These are phyloP conservation scores for Glomeris marginata DNA, from an alignment of 2,888 invertebrate genomes.

Conservation along the genomic window DNA sequence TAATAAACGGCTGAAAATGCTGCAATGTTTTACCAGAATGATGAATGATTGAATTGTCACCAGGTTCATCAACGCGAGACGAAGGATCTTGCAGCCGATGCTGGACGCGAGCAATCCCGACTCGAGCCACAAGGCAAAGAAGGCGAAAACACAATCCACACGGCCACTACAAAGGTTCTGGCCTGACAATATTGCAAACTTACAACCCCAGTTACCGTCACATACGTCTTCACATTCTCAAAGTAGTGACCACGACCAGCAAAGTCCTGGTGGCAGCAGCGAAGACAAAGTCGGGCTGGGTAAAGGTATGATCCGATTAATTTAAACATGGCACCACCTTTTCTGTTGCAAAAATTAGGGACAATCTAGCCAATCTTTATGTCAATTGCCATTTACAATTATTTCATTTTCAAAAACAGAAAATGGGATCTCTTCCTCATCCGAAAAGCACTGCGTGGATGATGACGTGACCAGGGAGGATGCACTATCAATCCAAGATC, in stretches of 20 bases:
- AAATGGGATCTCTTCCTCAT: too few relatives aligned
- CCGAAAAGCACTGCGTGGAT: too few relatives aligned
- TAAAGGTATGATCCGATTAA: too few relatives aligned
- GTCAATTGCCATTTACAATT: too few relatives aligned
- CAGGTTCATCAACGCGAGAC: constrained; percentile 77
- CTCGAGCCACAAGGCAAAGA: constrained; percentile 32
- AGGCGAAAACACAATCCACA: constrained; percentile 31
- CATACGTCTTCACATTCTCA: not conserved
- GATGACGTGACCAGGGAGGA: too few relatives aligned
- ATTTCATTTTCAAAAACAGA: too few relatives aligned
- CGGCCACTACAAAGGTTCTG: constrained; percentile 53
- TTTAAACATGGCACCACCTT: too few relatives aligned
- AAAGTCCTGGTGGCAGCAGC: not conserved
- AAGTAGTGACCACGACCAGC: too few relatives aligned
- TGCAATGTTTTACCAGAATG: not conserved
- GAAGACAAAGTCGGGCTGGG: constrained; percentile 9
- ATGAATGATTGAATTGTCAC: not conserved
- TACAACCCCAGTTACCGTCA: constrained; percentile 14
- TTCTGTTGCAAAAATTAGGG: too few relatives aligned
- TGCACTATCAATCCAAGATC: constrained; percentile 1
- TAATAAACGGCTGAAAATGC: not conserved
- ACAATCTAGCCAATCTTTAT: too few relatives aligned
- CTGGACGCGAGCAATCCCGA: constrained; percentile 46
- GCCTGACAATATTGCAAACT: constrained; percentile 49
- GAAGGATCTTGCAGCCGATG: constrained; percentile 85